Evolutionary conservation across 2,888 invertebrate genomes (phyloP).

Genomic region (Cotesia congregata): DNA sequence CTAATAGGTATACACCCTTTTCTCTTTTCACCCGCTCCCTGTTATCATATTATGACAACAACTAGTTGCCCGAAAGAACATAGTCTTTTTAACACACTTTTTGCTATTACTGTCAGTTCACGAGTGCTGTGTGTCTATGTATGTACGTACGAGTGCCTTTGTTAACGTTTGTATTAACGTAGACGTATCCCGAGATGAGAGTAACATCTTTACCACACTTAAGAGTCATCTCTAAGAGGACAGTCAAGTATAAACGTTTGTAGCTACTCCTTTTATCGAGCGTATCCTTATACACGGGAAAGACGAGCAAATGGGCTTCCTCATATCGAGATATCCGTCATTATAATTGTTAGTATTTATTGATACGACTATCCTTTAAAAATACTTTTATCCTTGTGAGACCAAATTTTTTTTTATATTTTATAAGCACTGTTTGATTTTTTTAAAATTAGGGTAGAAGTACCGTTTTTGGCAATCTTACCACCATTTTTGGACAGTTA

Average conservation of each 20-base stretch:
- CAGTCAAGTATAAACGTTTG: not conserved
- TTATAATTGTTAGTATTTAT: no score
- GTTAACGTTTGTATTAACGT: not conserved
- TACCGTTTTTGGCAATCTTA: no score
- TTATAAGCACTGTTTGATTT: no score
- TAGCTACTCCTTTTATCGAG: not conserved
- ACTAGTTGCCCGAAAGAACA: conserved; percentile 22
- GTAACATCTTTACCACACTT: not conserved
- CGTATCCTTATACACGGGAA: not conserved
- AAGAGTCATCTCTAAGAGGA: not conserved
- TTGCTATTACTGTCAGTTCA: not conserved
- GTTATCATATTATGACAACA: conserved; percentile 7
- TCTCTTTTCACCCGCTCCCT: conserved; percentile 33
- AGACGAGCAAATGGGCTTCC: not conserved
- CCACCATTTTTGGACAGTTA: no score
- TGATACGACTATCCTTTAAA: no score
- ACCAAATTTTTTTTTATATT: no score
- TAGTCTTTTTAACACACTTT: conserved; percentile 20
- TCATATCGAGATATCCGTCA: no score
- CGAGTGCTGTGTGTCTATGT: not conserved
- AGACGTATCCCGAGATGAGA: not conserved
- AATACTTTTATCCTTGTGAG: no score
- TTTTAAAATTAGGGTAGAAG: no score
- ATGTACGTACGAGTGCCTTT: not conserved
- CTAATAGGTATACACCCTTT: conserved; percentile 77